Percentiles rank a stretch among this genome's conserved stretches.
phyloP scores from a whole-genome alignment of 2,797 vertebrate genomes.

The Tolypeutes matacus region DNA sequence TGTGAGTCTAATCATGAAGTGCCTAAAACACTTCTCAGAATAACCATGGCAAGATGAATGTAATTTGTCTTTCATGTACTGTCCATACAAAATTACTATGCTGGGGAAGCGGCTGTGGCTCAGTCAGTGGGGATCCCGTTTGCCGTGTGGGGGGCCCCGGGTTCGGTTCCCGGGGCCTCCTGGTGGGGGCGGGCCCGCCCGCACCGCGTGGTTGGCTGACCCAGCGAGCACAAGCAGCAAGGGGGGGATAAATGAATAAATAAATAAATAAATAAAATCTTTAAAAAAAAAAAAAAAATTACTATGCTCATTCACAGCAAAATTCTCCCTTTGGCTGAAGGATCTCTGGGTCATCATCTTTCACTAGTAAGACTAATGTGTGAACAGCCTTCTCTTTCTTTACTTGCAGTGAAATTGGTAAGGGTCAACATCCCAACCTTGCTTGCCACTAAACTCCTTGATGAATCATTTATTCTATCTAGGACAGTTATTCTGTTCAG shows the following conservation, averaged over 20 bases:
- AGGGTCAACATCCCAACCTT: background rate
- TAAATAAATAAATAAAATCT: no score
- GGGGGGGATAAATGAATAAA: no score
- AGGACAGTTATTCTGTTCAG: background rate
- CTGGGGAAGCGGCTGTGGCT: no score
- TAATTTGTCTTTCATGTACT: background rate
- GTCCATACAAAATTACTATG: background rate
- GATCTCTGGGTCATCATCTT: background rate
- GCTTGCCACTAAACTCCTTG: background rate
- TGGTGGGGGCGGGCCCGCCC: no score
- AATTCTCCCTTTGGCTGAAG: constrained; percentile 26
- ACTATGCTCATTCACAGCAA: background rate
- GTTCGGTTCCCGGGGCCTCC: no score
- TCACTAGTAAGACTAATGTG: background rate
- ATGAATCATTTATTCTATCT: background rate
- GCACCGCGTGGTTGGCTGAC: no score
- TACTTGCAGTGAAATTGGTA: background rate
- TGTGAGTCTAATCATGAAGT: background rate
- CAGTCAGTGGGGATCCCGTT: no score
- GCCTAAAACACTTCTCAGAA: constrained; percentile 33
- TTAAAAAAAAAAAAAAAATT: no score
- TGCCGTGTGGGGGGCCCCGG: no score
- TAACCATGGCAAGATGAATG: background rate
- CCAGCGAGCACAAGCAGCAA: no score
- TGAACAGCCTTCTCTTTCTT: background rate